phyloP scores from a whole-genome alignment of 2,888 invertebrate genomes.

The Autographa pulchrina region DNA sequence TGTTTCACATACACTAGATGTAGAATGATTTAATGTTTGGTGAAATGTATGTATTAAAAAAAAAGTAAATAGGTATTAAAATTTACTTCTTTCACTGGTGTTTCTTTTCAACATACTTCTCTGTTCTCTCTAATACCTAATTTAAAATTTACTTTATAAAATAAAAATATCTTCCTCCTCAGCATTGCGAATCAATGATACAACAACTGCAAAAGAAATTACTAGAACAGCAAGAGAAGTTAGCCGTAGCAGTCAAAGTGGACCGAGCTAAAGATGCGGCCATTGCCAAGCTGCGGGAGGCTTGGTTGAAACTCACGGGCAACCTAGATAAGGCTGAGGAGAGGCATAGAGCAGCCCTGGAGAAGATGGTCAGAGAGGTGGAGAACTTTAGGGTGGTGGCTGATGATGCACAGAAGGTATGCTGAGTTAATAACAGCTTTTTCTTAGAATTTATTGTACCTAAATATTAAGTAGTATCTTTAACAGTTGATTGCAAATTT shows the following conservation, averaged over 20 bases:
- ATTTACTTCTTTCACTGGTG: no score
- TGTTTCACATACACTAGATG: no score
- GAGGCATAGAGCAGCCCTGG: conserved; percentile 82
- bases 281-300: conserved; percentile 91
- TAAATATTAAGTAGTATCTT: no score
- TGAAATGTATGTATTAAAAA: no score
- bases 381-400: conserved; percentile 81
- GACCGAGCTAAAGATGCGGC: conserved; percentile 93
- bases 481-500: no score
- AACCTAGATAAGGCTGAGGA: conserved; percentile 84
- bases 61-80: no score
- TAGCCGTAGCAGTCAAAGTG: conserved; percentile 94
- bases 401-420: conserved; percentile 84
- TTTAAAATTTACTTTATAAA: no score
- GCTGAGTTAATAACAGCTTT: background rate
- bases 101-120: no score
- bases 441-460: background rate
- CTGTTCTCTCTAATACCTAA: background rate
- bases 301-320: conserved; percentile 88
- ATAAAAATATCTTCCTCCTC: conserved; percentile 51
- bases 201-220: conserved; percentile 92
- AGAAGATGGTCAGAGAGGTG: conserved; percentile 88
- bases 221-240: conserved; percentile 93
- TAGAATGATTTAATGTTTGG: no score
- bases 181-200: conserved; percentile 94